Conservation (phyloP, 1,140 invertebrate species). For the Coelopa frigida region DNA sequence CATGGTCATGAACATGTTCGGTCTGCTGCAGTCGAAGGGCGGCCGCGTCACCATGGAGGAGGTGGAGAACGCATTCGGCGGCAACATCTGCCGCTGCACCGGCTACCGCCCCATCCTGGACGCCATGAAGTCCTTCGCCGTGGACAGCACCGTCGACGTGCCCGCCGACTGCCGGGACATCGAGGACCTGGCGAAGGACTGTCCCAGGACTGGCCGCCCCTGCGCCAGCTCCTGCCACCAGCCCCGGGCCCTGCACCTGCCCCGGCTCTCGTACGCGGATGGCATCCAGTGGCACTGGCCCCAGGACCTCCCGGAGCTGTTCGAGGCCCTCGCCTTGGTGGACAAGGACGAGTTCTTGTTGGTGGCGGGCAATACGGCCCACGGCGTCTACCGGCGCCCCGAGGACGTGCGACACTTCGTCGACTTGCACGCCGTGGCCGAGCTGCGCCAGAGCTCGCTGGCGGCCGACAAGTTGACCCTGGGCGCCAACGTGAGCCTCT, state of each 20-base stretch:
- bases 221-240: conserved; percentile 13
- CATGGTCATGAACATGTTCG: conserved; percentile 79
- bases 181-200: conserved; percentile 13
- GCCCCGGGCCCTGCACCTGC: conserved; percentile 39
- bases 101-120: conserved; percentile 76
- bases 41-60: conserved; percentile 55
- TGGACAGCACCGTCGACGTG: conserved; percentile 59
- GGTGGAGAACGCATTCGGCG: conserved; percentile 64
- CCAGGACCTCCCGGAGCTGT: conserved; percentile 47
- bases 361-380: conserved; percentile 48
- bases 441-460: conserved; percentile 52
- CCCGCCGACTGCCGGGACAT: conserved; percentile 19
- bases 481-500: conserved; percentile 59
- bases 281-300: conserved; percentile 15
- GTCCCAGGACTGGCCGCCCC: conserved; percentile 9
- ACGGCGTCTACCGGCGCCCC: conserved; percentile 52
- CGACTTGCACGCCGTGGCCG: conserved; percentile 59
- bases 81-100: conserved; percentile 78
- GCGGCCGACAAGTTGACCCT: conserved; percentile 49
- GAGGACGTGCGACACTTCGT: conserved; percentile 53
- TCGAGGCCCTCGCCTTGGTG: conserved; percentile 56
- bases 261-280: no score
- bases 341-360: conserved; percentile 51
- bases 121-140: conserved; percentile 64
- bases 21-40: conserved; percentile 46